Conservation (phyloP, 2,797 vertebrate species). For the Babyrousa celebensis region DNA sequence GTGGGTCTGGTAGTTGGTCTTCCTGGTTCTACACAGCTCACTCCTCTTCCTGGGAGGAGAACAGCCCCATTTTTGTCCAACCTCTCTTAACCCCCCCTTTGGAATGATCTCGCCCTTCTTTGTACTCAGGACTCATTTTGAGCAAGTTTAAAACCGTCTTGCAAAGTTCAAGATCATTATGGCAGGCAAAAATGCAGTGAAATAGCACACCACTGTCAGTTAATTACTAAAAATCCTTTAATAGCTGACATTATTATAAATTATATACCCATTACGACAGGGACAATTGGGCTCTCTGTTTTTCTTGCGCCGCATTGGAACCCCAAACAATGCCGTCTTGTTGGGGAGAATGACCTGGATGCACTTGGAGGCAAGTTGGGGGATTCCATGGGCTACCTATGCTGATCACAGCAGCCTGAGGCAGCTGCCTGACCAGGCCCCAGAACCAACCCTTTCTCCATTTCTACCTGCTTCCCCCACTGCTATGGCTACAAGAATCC, state of each 20-base stretch:
- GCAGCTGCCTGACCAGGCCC: conserved; percentile 8
- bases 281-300: conserved; percentile 88
- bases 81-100: conserved; percentile 36
- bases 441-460: background rate
- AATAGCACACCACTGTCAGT: conserved; percentile 84
- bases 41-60: conserved; percentile 27
- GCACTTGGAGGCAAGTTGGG: conserved; percentile 54
- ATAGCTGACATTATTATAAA: conserved; percentile 89
- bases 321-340: conserved; percentile 86
- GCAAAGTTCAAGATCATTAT: conserved; percentile 85
- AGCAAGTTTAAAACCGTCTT: conserved; percentile 88
- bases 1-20: background rate
- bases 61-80: background rate
- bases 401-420: conserved; percentile 55
- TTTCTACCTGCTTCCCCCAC: background rate
- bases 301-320: conserved; percentile 74
- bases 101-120: conserved; percentile 72
- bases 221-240: conserved; percentile 90
- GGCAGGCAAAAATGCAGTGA: conserved; percentile 71
- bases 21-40: background rate
- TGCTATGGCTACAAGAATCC: background rate
- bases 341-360: conserved; percentile 79
- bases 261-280: conserved; percentile 82
- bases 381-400: conserved; percentile 80
- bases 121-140: conserved; percentile 85